Base-by-base conservation (phyloP, 2,797 vertebrate species). In the Syndactyla subalaris region DNA sequence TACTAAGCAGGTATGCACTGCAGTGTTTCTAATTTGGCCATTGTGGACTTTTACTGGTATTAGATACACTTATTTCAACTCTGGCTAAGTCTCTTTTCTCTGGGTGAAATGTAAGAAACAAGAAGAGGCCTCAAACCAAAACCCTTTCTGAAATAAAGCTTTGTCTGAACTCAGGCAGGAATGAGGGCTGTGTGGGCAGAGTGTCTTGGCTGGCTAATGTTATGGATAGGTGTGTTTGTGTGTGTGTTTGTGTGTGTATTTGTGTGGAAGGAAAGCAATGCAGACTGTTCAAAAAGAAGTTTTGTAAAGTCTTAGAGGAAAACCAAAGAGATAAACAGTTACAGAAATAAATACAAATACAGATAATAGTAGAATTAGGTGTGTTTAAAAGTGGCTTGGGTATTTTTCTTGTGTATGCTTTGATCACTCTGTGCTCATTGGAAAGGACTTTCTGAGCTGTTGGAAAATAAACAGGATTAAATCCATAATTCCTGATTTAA, bases 121-220 rank as follows among this genome's bases (percentile, higher is more conserved):
- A 88, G 77, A 63, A 51, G 66, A 85, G 9, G n/a, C 34, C 36
- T 78, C 58, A 92, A 61, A 84, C 18, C 29, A 66, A 88, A 89
- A 48, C 63, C 18, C 46, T 46, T 73, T 65, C 61, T 88, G 59
- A 83, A 96, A 85, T 32, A 77, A 92, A 83, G 65, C 45, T 77
- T 55, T 0, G 1, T 80, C 68, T 85, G 85, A 89, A 83, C n/a
- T 91, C 51, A 8, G 12, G 29, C 49, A 89, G 79, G 76, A 94
- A 77, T 59, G 82, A 92, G 75, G 72, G 32, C 10, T 85, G 79
- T 72, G 93, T 93, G 85, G 95, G 90, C 88, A 74, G 90, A 38
- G 54, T 54, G 77, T 75, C 68, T 91, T 68, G 48, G 39, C 85
- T 4, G 3, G 43, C 51, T 15, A 2, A 27, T 29, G 30, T 57